Evolutionary conservation across 1,140 invertebrate genomes (phyloP), one percentile per base, ranked within the genome.

Genomic region (Apolygus lucorum): DNA sequence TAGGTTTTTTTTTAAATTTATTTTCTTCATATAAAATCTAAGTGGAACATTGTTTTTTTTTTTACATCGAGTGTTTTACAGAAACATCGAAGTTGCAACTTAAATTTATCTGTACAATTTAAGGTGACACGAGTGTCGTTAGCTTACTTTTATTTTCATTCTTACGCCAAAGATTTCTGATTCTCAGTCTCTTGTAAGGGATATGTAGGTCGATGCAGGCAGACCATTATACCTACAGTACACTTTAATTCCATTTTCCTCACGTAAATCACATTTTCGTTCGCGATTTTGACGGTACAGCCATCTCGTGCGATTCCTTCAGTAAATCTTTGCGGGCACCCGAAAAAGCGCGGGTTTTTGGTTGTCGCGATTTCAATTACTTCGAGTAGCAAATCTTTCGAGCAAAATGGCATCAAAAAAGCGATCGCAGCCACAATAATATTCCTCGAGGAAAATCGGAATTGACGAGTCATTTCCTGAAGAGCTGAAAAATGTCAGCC

Each of bases 21-120:
- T 49, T 49, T 49, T 49, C 34, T 59, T 24, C 4, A 11, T 59
- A 59, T 24, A 59, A 59, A 59, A 59, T 59, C 54, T 59, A 59
- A 59, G 22, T 22, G 54, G 54, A 59, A 59, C 54, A 24, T 59
- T 17, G 34, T 17, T 49, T 8, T 8, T 49, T 49, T 49, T 11
- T 49, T 49, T 49, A 49, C 34, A 49, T 49, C 8, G 34, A 49
- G 8, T 49, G 34, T 49, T n/a, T n/a, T n/a, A n/a, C n/a, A n/a
- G n/a, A n/a, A n/a, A n/a, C n/a, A 49, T 17, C 8, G 8, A 49
- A 17, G 8, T 17, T 8, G 34, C 17, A 49, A 49, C 8, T 49
- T 8, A 49, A 8, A 49, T 11, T 49, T 49, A 49, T 8, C 17
- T 49, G 8, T 11, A 49, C 8, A 49, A 49, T 8, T 8, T 17